Conservation (phyloP, 2,888 invertebrate species). For the Digitonthophagus gazella region DNA sequence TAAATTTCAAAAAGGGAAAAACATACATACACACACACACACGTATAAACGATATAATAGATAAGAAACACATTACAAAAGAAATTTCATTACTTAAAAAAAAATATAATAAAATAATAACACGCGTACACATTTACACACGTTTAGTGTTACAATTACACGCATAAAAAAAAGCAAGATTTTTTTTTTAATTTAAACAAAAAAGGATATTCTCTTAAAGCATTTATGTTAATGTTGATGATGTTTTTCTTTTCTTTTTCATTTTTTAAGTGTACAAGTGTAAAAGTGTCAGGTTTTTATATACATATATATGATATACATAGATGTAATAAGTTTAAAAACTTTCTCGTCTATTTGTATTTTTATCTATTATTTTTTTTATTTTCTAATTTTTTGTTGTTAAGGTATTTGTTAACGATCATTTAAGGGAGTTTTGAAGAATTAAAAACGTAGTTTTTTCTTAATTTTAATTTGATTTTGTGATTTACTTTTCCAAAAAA, state of each 20-base stretch:
- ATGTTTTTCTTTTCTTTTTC: constrained; percentile 5
- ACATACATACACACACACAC: neutral
- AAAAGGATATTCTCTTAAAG: too few species aligned
- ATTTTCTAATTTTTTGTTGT: constrained; percentile 27
- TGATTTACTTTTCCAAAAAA: neutral
- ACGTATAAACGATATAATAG: too few species aligned
- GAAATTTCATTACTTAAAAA: too few species aligned
- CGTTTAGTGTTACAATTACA: too few species aligned
- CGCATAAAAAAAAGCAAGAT: too few species aligned
- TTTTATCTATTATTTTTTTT: constrained; percentile 17
- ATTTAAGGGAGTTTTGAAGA: neutral
- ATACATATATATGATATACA: neutral
- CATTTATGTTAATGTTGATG: too few species aligned
- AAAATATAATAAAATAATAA: too few species aligned
- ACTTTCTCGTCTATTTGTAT: constrained; percentile 4
- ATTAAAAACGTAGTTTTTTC: neutral
- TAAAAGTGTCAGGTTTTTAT: constrained; percentile 10
- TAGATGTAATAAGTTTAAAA: constrained; percentile 3
- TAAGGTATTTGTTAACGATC: constrained; percentile 34
- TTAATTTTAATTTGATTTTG: neutral
- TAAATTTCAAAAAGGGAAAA: constrained; percentile 7
- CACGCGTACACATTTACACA: too few species aligned
- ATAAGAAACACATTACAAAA: too few species aligned
- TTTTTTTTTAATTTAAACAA: too few species aligned
- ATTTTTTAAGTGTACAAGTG: constrained; percentile 11